Evolutionary conservation across 2,888 invertebrate species (phyloP), one percentile per base, ranked within the genome.

Genomic region (Cryptosula pallasiana): DNA sequence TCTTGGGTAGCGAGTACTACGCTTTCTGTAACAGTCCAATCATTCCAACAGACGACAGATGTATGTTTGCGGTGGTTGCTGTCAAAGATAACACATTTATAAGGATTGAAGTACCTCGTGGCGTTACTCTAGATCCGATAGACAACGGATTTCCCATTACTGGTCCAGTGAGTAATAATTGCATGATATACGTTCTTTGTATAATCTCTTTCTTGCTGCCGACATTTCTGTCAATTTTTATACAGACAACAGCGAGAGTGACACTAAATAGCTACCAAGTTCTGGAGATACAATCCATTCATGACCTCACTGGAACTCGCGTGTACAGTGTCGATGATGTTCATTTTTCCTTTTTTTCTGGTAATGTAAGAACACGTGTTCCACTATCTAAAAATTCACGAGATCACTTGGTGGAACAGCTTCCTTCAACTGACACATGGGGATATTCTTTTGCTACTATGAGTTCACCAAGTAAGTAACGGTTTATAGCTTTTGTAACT

Each of bases 401-500:
- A 32, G 70, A 70, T 29, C 70, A 70, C n/a, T 45, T 70, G 5
- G 70, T 70, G 2, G 70, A 70, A 54, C 70, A 70, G 32, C 36
- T 70, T 16, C 70, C 70, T n/a, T 32, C 55, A n/a, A 29, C 55
- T 36, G 9, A 36, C 25, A 9, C 45, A 9, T 54, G 36, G 70
- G 70, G 70, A 3, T 2, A 23, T 5, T 36, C 55, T 23, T 70
- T 70, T 32, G 20, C 45, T 5, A 23, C 70, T n/a, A 70, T 70
- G 29, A 5, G 35, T 5, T 23, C 45, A 13, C 70, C 70, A 35
- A 34, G 70, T 70, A 29, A 36, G 70, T 54, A 13, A 5, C 5
- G n/a, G n/a, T n/a, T n/a, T n/a, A n/a, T n/a, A n/a, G n/a, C n/a
- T n/a, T n/a, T n/a, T n/a, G n/a, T n/a, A n/a, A n/a, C n/a, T n/a